A percentile compares a stretch with the other conserved stretches of the same genome.
phyloP scores from a whole-genome alignment of 2,888 invertebrate species.

The Stenolophus ochropezus region DNA sequence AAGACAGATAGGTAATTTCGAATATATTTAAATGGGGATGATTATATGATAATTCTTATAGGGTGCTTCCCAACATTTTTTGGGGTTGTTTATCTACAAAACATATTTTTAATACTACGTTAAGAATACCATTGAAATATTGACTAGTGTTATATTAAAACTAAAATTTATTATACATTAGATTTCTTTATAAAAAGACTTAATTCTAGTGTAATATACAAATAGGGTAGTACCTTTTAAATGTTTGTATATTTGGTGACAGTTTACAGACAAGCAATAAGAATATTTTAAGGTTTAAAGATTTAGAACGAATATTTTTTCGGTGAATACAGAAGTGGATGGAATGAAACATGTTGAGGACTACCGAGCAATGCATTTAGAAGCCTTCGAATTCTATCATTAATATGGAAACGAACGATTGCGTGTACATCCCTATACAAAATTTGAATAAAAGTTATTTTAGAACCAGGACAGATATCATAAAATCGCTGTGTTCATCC shows the following conservation, averaged over 20 bases:
- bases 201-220: background rate
- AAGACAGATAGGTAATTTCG: constrained; percentile 26
- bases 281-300: no score
- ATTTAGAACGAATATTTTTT: no score
- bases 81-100: background rate
- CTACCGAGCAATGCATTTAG: constrained; percentile 41
- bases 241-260: background rate
- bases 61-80: constrained; percentile 19
- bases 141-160: no score
- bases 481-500: constrained; percentile 49
- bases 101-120: no score
- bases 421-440: constrained; percentile 52
- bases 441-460: constrained; percentile 59
- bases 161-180: background rate
- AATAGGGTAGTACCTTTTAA: background rate
- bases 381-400: constrained; percentile 52
- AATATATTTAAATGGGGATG: constrained; percentile 45
- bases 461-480: constrained; percentile 42
- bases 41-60: constrained; percentile 36
- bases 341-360: background rate
- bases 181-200: no score
- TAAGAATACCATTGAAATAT: no score
- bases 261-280: no score
- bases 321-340: no score
- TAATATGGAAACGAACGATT: constrained; percentile 57